Percentiles rank a stretch among this genome's conserved stretches.
These are phyloP conservation scores for Chloropsis cyanopogon DNA, from an alignment of 2,113 vertebrate genomes.

Conservation along the genomic window DNA sequence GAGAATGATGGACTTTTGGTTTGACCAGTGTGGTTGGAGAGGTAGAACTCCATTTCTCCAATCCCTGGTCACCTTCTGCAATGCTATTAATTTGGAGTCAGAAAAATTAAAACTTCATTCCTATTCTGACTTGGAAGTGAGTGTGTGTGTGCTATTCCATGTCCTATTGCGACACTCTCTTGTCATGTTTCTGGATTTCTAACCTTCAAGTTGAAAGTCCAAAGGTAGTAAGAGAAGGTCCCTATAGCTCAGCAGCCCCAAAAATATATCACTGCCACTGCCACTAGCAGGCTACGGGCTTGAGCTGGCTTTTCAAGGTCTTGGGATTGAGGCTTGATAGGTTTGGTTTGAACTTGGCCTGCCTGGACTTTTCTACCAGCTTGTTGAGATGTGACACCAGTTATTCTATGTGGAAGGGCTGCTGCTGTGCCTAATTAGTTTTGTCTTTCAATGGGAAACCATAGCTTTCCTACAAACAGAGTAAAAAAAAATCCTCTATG, in stretches of 20 bases:
- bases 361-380: background rate
- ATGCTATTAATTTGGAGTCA: too few relatives aligned
- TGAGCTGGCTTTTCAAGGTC: background rate
- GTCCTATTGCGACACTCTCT: background rate
- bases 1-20: too few relatives aligned
- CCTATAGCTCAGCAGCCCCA: background rate
- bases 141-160: too few relatives aligned
- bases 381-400: background rate
- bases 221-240: background rate
- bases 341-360: background rate
- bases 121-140: too few relatives aligned
- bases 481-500: background rate
- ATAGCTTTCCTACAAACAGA: background rate
- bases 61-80: too few relatives aligned
- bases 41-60: too few relatives aligned
- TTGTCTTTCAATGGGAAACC: background rate
- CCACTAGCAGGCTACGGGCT: background rate
- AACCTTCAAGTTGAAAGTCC: background rate
- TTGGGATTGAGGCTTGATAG: background rate
- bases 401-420: background rate
- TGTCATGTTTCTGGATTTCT: background rate
- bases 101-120: too few relatives aligned
- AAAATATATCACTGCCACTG: background rate
- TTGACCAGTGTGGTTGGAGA: too few relatives aligned
- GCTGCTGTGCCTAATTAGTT: background rate